Evolutionary conservation across 2,888 invertebrate genomes (phyloP).

Genomic region (Malthinus seriepunctatus): DNA sequence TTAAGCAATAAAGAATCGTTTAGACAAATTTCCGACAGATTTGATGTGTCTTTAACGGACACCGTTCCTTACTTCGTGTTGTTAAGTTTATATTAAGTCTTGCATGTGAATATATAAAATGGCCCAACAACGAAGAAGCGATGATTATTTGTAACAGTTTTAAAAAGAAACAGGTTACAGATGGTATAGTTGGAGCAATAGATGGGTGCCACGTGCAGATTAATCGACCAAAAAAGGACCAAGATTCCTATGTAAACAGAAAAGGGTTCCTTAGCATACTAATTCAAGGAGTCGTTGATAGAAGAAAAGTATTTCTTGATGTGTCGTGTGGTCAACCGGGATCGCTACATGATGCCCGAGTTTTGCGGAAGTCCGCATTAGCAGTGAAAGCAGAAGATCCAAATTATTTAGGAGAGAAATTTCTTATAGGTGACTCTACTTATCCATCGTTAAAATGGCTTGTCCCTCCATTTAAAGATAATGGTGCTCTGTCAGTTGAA

Average conservation of each 20-base stretch:
- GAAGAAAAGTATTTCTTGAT: conserved; percentile 36
- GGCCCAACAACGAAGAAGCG: neutral
- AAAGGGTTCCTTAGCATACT: conserved; percentile 31
- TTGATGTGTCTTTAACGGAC: conserved; percentile 10
- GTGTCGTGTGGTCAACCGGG: conserved; percentile 39
- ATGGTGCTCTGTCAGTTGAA: conserved; percentile 35
- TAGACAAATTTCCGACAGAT: conserved; percentile 6
- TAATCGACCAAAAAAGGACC: conserved; percentile 23
- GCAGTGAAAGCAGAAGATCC: conserved; percentile 7
- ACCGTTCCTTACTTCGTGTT: neutral
- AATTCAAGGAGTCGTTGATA: conserved; percentile 39
- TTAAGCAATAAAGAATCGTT: conserved; percentile 7
- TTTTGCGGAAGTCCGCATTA: conserved; percentile 32
- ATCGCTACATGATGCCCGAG: conserved; percentile 35
- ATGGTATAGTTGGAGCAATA: conserved; percentile 31
- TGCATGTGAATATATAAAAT: neutral
- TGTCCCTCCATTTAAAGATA: conserved; percentile 39
- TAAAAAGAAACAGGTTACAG: conserved; percentile 16
- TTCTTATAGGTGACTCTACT: conserved; percentile 38
- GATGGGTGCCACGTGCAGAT: conserved; percentile 34
- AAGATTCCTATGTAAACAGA: conserved; percentile 30
- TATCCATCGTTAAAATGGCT: conserved; percentile 36
- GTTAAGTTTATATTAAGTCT: conserved; percentile 3
- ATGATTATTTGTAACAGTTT: conserved; percentile 10
- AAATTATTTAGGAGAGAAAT: conserved; percentile 15